These are phyloP conservation scores for Laspeyria flexula DNA, from an alignment of 2,888 invertebrate genomes.

Conservation along the genomic window DNA sequence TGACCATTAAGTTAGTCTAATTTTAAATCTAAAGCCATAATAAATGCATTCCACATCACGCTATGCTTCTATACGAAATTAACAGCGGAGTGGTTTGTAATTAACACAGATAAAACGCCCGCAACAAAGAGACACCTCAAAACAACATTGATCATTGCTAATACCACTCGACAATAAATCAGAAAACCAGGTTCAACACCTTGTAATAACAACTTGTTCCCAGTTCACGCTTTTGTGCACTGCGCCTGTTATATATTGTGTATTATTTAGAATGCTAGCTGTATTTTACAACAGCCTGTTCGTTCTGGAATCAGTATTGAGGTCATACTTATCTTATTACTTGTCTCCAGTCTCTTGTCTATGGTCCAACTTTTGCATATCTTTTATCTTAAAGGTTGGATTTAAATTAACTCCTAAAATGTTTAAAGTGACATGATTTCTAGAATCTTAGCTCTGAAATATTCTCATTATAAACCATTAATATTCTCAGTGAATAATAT, in stretches of 20 bases:
- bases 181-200: slow-evolving; percentile 78
- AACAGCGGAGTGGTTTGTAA: slow-evolving; percentile 55
- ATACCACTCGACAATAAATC: slow-evolving; percentile 74
- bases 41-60: slow-evolving; percentile 45
- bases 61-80: slow-evolving; percentile 43
- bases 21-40: slow-evolving; percentile 37
- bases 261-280: slow-evolving; percentile 66
- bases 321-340: slow-evolving; percentile 69
- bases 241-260: slow-evolving; percentile 62
- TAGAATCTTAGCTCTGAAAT: background rate
- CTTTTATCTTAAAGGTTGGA: slow-evolving; percentile 48
- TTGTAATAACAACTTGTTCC: slow-evolving; percentile 76
- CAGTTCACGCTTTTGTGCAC: slow-evolving; percentile 50
- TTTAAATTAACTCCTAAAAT: slow-evolving; percentile 37
- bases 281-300: slow-evolving; percentile 64
- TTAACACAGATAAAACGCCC: slow-evolving; percentile 62
- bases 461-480: background rate
- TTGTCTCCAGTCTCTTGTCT: slow-evolving; percentile 53
- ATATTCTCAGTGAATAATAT: background rate
- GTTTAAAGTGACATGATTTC: slow-evolving; percentile 21
- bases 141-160: slow-evolving; percentile 74
- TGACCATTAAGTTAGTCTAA: slow-evolving; percentile 19
- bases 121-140: slow-evolving; percentile 68
- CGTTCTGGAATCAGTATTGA: slow-evolving; percentile 62
- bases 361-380: slow-evolving; percentile 57